Percentiles rank a stretch among this genome's conserved stretches.
phyloP scores from a whole-genome alignment of 2,113 vertebrate species.

The Notarius lentiginosus region DNA sequence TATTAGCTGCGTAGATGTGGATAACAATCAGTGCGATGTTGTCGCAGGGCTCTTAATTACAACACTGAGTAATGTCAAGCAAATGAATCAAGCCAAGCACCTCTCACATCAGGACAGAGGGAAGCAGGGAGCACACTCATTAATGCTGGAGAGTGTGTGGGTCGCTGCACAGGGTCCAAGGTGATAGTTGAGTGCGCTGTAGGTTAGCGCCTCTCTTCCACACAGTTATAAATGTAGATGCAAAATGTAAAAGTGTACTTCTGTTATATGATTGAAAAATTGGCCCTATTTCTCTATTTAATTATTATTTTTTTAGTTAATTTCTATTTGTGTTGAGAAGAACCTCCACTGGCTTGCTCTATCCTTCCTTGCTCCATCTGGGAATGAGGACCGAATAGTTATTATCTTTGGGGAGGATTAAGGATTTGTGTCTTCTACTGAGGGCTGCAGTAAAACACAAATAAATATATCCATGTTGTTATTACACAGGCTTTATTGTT shows the following conservation, averaged over 20 bases:
- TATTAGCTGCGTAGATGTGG: slow-evolving; percentile 50
- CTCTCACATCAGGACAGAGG: slow-evolving; percentile 55
- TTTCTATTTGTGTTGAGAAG: slow-evolving; percentile 59
- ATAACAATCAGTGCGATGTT: slow-evolving; percentile 56
- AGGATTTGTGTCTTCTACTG: slow-evolving; percentile 71
- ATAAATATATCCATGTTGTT: slow-evolving; percentile 65
- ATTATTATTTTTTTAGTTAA: slow-evolving; percentile 68
- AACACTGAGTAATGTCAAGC: slow-evolving; percentile 56
- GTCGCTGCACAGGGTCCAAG: slow-evolving; percentile 40
- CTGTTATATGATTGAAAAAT: slow-evolving; percentile 48
- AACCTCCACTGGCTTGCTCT: slow-evolving; percentile 57
- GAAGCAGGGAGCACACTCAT: slow-evolving; percentile 49
- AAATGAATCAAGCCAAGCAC: slow-evolving; percentile 60
- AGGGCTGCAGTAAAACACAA: slow-evolving; percentile 63
- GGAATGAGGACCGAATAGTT: slow-evolving; percentile 75
- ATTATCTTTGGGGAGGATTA: slow-evolving; percentile 76
- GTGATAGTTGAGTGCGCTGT: slow-evolving; percentile 41
- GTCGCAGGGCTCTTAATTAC: slow-evolving; percentile 56
- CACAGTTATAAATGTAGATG: slow-evolving; percentile 35
- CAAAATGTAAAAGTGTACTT: slow-evolving; percentile 63
- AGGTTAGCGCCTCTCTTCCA: slow-evolving; percentile 49
- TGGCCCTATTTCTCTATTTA: slow-evolving; percentile 60
- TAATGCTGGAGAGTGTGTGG: slow-evolving; percentile 42
- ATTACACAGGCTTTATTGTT: slow-evolving; percentile 62
- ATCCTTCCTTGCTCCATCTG: slow-evolving; percentile 68